Evolutionary conservation across 2,797 vertebrate genomes (phyloP), one percentile per base, ranked within the genome.

Genomic region (Syndactyla subalaris): DNA sequence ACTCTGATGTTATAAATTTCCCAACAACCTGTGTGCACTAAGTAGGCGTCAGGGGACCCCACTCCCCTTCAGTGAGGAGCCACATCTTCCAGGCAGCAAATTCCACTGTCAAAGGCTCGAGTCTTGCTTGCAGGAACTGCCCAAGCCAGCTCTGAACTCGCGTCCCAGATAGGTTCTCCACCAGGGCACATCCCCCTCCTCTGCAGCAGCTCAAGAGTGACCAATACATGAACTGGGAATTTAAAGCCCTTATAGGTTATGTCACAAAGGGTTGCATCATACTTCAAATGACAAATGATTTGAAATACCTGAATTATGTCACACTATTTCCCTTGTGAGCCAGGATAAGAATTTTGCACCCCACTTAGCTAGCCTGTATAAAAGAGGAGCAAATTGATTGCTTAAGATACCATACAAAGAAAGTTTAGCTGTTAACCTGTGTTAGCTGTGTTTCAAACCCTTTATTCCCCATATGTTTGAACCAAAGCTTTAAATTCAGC

Each of bases 111-210:
- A 72, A 48, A 55, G 34, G 18, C 26, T 73, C 22, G 3, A 55
- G 27, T n/a, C 13, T 36, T 52, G 39, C 39, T 48, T 52, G 66
- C 46, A 62, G 41, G 51, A 90, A 46, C 14, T 3, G 3, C 43
- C 27, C 58, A 63, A 65, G 38, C 24, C 54, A 57, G 23, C 34
- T 67, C 58, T 63, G 57, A 74, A 30, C 46, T 79, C 4, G 0
- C 6, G 19, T 20, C 59, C 30, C n/a, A 38, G 22, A 14, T 8
- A 4, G 18, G 13, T 2, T 54, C 16, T 38, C 26, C 59, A 5
- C 45, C 57, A 22, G 18, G 2, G 3, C 1, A 0, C 41, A 19
- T 19, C 14, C 12, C 26, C 10, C 21, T 38, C 18, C 15, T 59
- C 55, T 29, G 19, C 55, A 39, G 17, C 24, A 4, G 21, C 39